Evolutionary conservation across 35 echinoderm and acorn worm species (phyloP).

Genomic region (Anneissia japonica): DNA sequence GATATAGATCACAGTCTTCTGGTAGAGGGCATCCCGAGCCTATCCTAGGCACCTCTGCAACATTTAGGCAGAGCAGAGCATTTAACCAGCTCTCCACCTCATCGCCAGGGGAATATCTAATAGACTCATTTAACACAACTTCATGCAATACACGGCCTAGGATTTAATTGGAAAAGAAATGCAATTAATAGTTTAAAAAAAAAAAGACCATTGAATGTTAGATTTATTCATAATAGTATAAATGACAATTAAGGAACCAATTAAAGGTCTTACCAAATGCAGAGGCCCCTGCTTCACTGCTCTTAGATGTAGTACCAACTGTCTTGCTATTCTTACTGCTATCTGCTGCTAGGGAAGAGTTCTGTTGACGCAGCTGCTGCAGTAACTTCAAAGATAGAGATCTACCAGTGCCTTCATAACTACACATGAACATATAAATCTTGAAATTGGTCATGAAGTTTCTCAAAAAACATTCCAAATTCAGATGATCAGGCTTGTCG

Average conservation of each 20-base stretch:
- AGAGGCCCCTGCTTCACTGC: slow-evolving; percentile 60
- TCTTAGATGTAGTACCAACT: slow-evolving; percentile 12
- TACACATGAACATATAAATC: slow-evolving; percentile 15
- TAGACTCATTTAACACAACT: slow-evolving; percentile 70
- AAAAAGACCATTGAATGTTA: not conserved
- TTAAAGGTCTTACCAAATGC: slow-evolving; percentile 50
- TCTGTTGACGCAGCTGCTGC: slow-evolving; percentile 89
- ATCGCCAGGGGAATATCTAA: slow-evolving; percentile 81
- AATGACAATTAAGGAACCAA: not conserved
- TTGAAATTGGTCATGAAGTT: not conserved
- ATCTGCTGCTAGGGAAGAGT: slow-evolving; percentile 54
- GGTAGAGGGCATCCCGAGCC: slow-evolving; percentile 88
- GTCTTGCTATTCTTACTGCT: slow-evolving; percentile 19
- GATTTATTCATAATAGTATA: not conserved
- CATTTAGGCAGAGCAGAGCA: slow-evolving; percentile 74
- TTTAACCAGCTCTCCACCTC: slow-evolving; percentile 88
- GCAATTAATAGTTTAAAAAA: not conserved
- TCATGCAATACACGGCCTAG: slow-evolving; percentile 83
- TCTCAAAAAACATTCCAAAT: too few relatives aligned
- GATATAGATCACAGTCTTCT: slow-evolving; percentile 95
- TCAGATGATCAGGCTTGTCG: too few relatives aligned
- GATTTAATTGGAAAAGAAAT: not conserved
- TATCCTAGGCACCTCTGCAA: slow-evolving; percentile 62
- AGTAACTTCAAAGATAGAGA: slow-evolving; percentile 86
- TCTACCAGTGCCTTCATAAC: slow-evolving; percentile 91